Percentiles rank a stretch among this genome's conserved stretches.
Evolutionary conservation across 2,113 vertebrate species (phyloP).

Genomic region (Sylvietta virens): DNA sequence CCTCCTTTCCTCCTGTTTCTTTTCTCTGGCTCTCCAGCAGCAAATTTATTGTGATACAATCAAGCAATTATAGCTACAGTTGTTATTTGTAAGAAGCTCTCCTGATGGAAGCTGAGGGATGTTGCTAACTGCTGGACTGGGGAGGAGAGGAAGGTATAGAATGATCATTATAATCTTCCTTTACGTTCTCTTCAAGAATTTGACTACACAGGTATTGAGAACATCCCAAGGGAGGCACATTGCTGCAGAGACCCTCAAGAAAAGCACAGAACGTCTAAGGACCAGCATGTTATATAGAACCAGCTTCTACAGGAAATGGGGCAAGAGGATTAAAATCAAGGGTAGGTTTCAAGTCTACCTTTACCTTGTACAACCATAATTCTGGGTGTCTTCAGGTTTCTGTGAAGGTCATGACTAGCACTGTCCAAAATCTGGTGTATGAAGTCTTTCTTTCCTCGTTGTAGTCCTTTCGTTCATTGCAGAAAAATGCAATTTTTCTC

Average conservation of each 20-base stretch:
- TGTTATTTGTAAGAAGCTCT: not conserved
- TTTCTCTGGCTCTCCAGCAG: not conserved
- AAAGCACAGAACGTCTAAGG: not conserved
- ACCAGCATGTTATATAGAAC: fast-evolving
- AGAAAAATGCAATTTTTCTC: not conserved
- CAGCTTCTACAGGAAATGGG: not conserved
- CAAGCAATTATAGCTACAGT: not conserved
- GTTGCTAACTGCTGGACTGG: not conserved
- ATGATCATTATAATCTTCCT: not conserved
- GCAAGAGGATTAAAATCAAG: not conserved
- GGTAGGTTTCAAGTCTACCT: not conserved
- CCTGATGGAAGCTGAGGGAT: not conserved
- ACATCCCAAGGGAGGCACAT: not conserved
- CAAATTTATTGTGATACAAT: not conserved
- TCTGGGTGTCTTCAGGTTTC: not conserved
- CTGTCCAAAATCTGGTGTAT: not conserved
- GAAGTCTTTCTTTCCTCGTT: not conserved
- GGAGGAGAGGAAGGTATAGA: not conserved
- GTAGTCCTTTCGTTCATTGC: not conserved
- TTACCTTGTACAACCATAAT: not conserved
- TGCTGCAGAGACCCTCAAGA: not conserved
- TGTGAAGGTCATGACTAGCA: fast-evolving
- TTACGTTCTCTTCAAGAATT: not conserved
- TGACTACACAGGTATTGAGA: not conserved
- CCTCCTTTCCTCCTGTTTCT: not conserved